Base-by-base conservation (phyloP, 1,140 invertebrate genomes). In the Drosophila azteca region DNA sequence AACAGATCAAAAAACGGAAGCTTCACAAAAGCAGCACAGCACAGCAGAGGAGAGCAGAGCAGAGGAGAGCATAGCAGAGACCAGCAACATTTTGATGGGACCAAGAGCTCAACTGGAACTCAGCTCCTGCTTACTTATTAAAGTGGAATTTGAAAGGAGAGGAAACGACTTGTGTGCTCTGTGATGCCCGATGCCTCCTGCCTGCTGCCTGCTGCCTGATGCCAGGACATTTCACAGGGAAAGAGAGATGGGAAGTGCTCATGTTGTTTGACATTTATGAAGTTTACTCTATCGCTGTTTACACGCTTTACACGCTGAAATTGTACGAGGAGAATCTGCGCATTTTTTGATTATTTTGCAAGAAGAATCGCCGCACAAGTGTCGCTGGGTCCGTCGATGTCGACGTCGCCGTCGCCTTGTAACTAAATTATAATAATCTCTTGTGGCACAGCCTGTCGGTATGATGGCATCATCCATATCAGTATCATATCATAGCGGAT, bases 371-470 rank as follows among this genome's bases (percentile, higher is more conserved):
- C 35, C 39, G 50, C 58, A 61, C 50, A 52, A 83, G 65, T 61
- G 58, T 64, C 59, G 63, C 39, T 46, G 57, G 51, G 52, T 63
- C 59, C 51, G 17, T 24, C n/a, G 9, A n/a, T 15, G 24, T 24
- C 24, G 24, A 4, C 22, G 22, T 22, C 22, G 63, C 55, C 51
- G 17, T 24, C n/a, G 11, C 44, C 51, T 69, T 51, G 77, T 77
- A 84, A 77, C 67, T 64, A 84, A 85, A 77, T 85, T 85, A 72
- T 79, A 79, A 67, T 80, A 84, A 84, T 84, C 77, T 79, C 44
- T 51, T 71, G 60, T 49, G 53, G 55, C 69, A 54, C 64, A 68
- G 79, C 11, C 72, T 73, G 73, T 54, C 63, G 71, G 48, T 52
- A 62, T 65, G 81, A 75, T 72, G 51, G 58, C 74, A 61, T 79